phyloP scores from a whole-genome alignment of 2,888 invertebrate genomes.

The Coenonympha glycerion region DNA sequence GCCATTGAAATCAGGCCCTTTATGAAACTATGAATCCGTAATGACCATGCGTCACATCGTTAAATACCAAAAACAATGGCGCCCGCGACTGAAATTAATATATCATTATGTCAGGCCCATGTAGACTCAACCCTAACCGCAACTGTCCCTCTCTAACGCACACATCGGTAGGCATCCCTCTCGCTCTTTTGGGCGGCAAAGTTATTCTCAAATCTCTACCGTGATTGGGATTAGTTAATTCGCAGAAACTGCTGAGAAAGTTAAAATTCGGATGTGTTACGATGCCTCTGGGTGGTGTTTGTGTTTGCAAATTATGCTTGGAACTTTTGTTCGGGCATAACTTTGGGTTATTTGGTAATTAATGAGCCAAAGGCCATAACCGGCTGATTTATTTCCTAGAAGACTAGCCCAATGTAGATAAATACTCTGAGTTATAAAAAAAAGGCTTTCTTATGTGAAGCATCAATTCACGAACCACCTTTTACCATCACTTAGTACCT shows the following conservation, averaged over 20 bases:
- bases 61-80: constrained; percentile 74
- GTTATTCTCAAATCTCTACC: constrained; percentile 61
- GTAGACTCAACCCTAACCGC: constrained; percentile 38
- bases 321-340: constrained; percentile 13
- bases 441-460: too few relatives aligned
- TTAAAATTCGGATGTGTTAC: constrained; percentile 66
- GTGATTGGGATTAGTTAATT: constrained; percentile 73
- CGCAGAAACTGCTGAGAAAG: constrained; percentile 50
- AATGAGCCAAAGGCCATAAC: constrained; percentile 7
- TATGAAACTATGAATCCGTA: constrained; percentile 74
- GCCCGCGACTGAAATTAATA: constrained; percentile 74
- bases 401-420: too few relatives aligned
- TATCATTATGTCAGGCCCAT: constrained; percentile 75
- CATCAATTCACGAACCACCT: too few relatives aligned
- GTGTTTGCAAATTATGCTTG: constrained; percentile 31
- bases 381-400: not conserved
- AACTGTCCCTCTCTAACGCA: constrained; percentile 23
- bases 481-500: too few relatives aligned
- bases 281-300: constrained; percentile 52
- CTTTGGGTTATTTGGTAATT: constrained; percentile 9
- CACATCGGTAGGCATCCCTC: constrained; percentile 29
- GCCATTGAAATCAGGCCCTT: constrained; percentile 58
- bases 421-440: too few relatives aligned
- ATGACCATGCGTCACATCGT: constrained; percentile 73
- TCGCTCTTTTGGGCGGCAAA: constrained; percentile 52